phyloP scores from a whole-genome alignment of 1,140 invertebrate species.

The Dryas iulia region DNA sequence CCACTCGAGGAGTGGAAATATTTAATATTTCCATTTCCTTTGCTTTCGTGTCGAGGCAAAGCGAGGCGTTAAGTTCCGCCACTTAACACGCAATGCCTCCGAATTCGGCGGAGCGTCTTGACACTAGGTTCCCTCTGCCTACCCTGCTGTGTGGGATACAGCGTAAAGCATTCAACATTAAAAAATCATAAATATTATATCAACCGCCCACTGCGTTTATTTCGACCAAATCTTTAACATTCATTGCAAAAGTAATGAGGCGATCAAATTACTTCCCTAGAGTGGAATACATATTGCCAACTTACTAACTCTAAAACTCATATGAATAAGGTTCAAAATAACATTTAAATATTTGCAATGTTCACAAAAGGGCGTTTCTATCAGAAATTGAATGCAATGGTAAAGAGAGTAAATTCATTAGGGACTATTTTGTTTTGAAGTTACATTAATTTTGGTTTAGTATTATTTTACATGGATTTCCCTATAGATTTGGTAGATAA shows the following conservation, averaged over 20 bases:
- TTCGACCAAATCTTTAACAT: neutral
- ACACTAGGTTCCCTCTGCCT: too few species aligned
- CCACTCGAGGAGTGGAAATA: too few species aligned
- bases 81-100: too few species aligned
- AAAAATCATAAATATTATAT: slow-evolving; percentile 1
- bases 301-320: neutral
- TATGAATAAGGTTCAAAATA: neutral
- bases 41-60: too few species aligned
- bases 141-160: too few species aligned
- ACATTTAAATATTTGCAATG: neutral
- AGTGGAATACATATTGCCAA: too few species aligned
- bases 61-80: neutral
- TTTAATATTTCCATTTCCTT: too few species aligned
- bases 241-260: slow-evolving; percentile 13
- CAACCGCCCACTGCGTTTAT: neutral
- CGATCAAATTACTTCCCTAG: slow-evolving; percentile 13
- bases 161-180: neutral
- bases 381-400: neutral
- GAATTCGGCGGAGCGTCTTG: too few species aligned
- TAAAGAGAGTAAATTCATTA: slow-evolving; percentile 1
- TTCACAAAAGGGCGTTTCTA: neutral
- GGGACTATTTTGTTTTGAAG: slow-evolving; percentile 17
- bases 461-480: slow-evolving; percentile 19
- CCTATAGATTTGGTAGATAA: neutral
- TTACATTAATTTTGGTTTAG: slow-evolving; percentile 16